A percentile compares a stretch with the other conserved stretches of the same genome.
Evolutionary conservation across 1,140 invertebrate genomes (phyloP).

Genomic region (Dendroctonus ponderosae): DNA sequence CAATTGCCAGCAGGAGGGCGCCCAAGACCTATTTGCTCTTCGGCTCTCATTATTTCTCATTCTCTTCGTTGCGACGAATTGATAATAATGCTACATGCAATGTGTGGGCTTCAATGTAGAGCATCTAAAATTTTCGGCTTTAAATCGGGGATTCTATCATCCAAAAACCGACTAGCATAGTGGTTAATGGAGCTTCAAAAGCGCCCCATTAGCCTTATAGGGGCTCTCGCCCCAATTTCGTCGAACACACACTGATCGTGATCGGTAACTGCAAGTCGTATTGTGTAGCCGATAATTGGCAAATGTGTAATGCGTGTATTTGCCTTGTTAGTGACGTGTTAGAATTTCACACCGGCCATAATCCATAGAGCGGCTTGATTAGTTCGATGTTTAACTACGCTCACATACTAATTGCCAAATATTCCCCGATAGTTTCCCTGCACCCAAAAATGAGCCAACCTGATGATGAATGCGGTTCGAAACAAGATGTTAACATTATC

Average conservation of each 20-base stretch:
- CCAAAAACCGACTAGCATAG: no score
- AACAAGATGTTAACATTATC: constrained; percentile 30
- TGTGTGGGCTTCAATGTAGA: no score
- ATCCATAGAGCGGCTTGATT: constrained; percentile 8
- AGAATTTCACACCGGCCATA: constrained; percentile 8
- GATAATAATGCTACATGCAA: no score
- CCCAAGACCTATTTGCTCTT: neutral
- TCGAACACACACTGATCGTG: constrained; percentile 3
- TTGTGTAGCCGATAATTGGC: constrained; percentile 13
- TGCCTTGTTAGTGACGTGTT: constrained; percentile 15
- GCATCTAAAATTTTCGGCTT: no score
- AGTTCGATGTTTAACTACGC: constrained; percentile 7
- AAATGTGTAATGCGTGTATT: constrained; percentile 18
- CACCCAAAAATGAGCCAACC: no score
- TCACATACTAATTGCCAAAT: constrained; percentile 13
- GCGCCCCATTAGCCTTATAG: no score
- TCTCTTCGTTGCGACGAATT: no score
- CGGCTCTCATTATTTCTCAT: no score
- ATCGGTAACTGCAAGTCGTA: constrained; percentile 6
- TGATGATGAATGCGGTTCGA: constrained; percentile 18
- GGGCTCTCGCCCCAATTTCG: neutral
- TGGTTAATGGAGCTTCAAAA: no score
- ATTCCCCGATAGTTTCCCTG: neutral
- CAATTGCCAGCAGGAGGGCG: constrained; percentile 1
- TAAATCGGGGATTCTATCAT: no score